Percentiles rank a stretch among this genome's conserved stretches.
These are phyloP conservation scores for Penaeus vannamei DNA, from an alignment of 1,140 invertebrate genomes.

Conservation along the genomic window DNA sequence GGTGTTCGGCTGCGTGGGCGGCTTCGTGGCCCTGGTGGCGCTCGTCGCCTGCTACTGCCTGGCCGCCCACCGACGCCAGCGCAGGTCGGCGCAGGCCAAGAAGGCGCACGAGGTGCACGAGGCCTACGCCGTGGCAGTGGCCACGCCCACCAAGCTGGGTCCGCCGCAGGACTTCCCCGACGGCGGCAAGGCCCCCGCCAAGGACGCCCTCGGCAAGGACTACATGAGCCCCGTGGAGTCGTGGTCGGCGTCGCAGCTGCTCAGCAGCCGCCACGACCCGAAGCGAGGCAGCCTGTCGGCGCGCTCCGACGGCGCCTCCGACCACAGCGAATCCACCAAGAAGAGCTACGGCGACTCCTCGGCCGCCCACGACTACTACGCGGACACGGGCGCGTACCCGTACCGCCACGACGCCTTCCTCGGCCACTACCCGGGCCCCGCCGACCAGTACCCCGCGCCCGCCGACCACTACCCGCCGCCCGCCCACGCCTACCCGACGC, in stretches of 20 bases:
- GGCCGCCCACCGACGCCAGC: constrained; percentile 45
- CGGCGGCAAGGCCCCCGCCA: constrained; percentile 40
- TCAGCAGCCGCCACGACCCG: constrained; percentile 57
- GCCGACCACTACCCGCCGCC: constrained; percentile 38
- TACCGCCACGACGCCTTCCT: constrained; percentile 34
- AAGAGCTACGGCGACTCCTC: constrained; percentile 67
- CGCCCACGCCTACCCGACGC: constrained; percentile 49
- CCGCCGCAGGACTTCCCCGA: constrained; percentile 42
- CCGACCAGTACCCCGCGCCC: constrained; percentile 52
- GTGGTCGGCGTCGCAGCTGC: constrained; percentile 67
- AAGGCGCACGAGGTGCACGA: constrained; percentile 54
- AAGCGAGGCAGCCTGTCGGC: constrained; percentile 65
- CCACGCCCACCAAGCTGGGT: constrained; percentile 45
- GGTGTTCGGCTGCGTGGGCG: constrained; percentile 59
- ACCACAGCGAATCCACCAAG: constrained; percentile 66
- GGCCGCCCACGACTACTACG: constrained; percentile 60
- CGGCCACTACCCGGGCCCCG: constrained; percentile 34
- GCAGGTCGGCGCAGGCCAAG: constrained; percentile 49
- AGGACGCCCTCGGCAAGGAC: constrained; percentile 65
- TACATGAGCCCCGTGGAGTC: constrained; percentile 67
- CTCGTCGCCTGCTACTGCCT: constrained; percentile 52
- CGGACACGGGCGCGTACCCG: constrained; percentile 48
- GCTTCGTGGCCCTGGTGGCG: constrained; percentile 50
- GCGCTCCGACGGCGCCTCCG: constrained; percentile 63
- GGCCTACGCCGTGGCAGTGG: constrained; percentile 54